A percentile compares a stretch with the other conserved stretches of the same genome.
These are phyloP conservation scores for Prorops nasuta DNA, from an alignment of 1,140 invertebrate genomes.

Conservation along the genomic window DNA sequence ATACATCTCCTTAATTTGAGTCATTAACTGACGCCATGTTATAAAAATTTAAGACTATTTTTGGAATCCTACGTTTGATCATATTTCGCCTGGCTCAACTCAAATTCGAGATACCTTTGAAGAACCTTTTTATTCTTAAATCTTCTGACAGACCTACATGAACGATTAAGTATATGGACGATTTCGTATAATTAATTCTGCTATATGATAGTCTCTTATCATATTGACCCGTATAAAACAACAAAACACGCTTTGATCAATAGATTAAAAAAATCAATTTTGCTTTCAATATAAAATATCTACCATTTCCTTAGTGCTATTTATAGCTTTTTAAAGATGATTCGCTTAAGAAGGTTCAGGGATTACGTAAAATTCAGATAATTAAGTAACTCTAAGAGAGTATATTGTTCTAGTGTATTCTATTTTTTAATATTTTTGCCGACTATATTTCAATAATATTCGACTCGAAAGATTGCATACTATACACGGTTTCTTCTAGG, in stretches of 20 bases:
- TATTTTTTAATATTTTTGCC: too few species aligned
- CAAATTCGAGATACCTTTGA: slow-evolving; percentile 20
- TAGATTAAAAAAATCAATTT: slow-evolving; percentile 1
- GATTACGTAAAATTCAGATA: too few species aligned
- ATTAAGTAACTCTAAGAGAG: too few species aligned
- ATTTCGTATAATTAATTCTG: background rate
- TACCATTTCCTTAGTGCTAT: slow-evolving; percentile 23
- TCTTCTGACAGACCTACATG: slow-evolving; percentile 13
- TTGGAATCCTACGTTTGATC: slow-evolving; percentile 20
- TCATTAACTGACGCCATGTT: too few species aligned
- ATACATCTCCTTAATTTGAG: slow-evolving; percentile 1
- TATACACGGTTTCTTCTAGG: too few species aligned
- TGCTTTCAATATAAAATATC: slow-evolving; percentile 19
- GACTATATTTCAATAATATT: too few species aligned
- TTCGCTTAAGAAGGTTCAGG: slow-evolving; percentile 22
- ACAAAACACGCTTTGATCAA: background rate
- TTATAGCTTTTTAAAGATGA: slow-evolving; percentile 30
- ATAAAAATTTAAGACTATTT: slow-evolving; percentile 19
- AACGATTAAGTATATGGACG: slow-evolving; percentile 7
- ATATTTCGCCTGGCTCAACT: slow-evolving; percentile 19
- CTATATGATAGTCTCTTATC: background rate
- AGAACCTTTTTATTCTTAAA: slow-evolving; percentile 15
- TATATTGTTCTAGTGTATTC: too few species aligned
- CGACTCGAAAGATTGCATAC: too few species aligned
- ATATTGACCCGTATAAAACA: slow-evolving; percentile 4